Evolutionary conservation across 2,113 vertebrate species (phyloP).

Genomic region (Pao palembangensis): DNA sequence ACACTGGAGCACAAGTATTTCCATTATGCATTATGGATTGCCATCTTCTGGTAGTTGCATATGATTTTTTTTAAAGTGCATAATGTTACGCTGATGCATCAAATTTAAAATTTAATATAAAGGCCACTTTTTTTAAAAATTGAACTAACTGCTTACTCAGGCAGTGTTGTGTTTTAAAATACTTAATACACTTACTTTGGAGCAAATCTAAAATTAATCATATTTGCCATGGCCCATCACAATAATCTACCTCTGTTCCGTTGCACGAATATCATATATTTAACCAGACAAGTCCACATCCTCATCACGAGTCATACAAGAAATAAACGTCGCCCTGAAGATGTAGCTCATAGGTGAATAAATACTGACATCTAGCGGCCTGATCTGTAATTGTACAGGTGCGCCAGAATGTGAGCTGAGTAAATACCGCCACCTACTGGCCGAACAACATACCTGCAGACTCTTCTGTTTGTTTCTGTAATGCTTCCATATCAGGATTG

Average conservation of each 20-base stretch:
- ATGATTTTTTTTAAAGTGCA: too few species aligned
- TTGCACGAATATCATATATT: neutral
- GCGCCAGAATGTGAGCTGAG: neutral
- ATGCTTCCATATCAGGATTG: too few species aligned
- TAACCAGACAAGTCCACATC: neutral
- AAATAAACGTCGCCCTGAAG: neutral
- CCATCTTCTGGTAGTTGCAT: slow-evolving; percentile 65
- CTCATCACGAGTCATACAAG: neutral
- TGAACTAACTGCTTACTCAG: too few species aligned
- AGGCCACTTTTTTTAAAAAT: too few species aligned
- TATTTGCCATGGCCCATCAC: too few species aligned
- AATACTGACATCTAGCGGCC: slow-evolving; percentile 69
- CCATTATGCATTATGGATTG: slow-evolving; percentile 53
- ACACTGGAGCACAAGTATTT: slow-evolving; percentile 13
- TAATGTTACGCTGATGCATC: too few species aligned
- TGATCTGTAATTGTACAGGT: neutral
- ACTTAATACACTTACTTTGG: too few species aligned
- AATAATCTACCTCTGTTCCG: too few species aligned
- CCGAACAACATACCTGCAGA: neutral
- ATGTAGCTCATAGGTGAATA: slow-evolving; percentile 41
- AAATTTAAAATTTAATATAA: too few species aligned
- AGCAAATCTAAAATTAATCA: too few species aligned
- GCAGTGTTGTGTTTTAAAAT: too few species aligned
- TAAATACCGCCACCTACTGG: slow-evolving; percentile 38
- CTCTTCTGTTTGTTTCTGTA: too few species aligned